A percentile compares a stretch with the other conserved stretches of the same genome.
Conservation (phyloP, 2,797 vertebrate species). For the Dromococcyx pavoninus region DNA sequence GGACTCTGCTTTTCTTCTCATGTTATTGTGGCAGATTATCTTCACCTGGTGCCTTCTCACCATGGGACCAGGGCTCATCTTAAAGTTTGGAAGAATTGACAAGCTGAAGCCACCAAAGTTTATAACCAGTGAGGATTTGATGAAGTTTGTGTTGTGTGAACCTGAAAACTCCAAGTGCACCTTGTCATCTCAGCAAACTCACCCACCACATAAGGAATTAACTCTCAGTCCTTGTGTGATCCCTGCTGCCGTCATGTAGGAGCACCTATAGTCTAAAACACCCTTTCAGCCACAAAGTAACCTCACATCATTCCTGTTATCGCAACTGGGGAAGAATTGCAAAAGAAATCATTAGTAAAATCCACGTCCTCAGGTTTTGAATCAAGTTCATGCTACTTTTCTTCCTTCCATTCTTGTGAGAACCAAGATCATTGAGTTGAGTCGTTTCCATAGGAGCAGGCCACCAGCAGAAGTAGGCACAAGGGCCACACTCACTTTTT, state of each 20-base stretch:
- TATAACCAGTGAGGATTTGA: background rate
- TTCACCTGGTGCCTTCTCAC: background rate
- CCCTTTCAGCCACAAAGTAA: background rate
- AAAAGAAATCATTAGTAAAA: background rate
- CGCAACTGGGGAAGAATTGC: background rate
- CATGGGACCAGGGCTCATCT: background rate
- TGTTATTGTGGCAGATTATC: background rate
- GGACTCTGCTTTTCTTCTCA: background rate
- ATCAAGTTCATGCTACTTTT: background rate
- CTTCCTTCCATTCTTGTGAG: background rate
- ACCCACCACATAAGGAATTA: fast-evolving
- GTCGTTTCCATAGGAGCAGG: background rate
- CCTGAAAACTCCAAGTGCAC: background rate
- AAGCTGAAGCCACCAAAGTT: background rate
- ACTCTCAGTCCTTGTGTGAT: background rate
- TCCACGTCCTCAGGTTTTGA: background rate
- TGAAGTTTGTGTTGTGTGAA: background rate
- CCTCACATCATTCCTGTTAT: background rate
- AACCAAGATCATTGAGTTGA: background rate
- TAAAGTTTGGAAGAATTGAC: background rate
- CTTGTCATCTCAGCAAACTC: background rate
- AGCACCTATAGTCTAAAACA: background rate
- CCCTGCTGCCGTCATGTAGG: background rate
- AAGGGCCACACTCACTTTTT: fast-evolving
- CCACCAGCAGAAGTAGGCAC: background rate